Evolutionary conservation across 2,113 vertebrate genomes (phyloP).

Genomic region (Montifringilla adamsi): DNA sequence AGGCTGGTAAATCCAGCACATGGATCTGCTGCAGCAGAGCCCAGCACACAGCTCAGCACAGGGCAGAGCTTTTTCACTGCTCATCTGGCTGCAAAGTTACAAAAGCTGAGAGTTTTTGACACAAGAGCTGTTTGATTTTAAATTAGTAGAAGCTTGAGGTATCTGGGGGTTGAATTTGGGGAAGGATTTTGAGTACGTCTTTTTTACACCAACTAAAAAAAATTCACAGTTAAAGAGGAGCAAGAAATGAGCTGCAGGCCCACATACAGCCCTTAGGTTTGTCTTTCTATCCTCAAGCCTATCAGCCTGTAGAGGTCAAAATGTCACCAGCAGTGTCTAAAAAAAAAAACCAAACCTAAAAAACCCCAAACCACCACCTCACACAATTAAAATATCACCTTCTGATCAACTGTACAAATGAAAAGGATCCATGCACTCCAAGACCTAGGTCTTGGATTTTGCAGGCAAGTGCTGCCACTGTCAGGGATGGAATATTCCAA

Average conservation of each 20-base stretch:
- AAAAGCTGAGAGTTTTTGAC: background rate
- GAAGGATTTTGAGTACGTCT: background rate
- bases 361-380: background rate
- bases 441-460: background rate
- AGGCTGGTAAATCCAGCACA: background rate
- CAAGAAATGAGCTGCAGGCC: background rate
- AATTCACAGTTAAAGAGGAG: background rate
- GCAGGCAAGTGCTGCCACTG: background rate
- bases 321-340: background rate
- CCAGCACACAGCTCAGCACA: background rate
- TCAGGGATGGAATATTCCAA: constrained; percentile 25
- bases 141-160: background rate
- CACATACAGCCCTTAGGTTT: background rate
- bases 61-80: background rate
- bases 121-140: background rate
- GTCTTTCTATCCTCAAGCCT: background rate
- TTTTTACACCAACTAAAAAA: background rate
- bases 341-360: background rate
- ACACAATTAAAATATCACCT: background rate
- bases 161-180: background rate
- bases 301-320: background rate
- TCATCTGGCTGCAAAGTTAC: background rate
- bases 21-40: background rate
- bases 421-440: background rate
- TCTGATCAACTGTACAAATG: background rate